A percentile compares a stretch with the other conserved stretches of the same genome.
Conservation (phyloP, 2,888 invertebrate genomes). For the Apocheima hispidaria region DNA sequence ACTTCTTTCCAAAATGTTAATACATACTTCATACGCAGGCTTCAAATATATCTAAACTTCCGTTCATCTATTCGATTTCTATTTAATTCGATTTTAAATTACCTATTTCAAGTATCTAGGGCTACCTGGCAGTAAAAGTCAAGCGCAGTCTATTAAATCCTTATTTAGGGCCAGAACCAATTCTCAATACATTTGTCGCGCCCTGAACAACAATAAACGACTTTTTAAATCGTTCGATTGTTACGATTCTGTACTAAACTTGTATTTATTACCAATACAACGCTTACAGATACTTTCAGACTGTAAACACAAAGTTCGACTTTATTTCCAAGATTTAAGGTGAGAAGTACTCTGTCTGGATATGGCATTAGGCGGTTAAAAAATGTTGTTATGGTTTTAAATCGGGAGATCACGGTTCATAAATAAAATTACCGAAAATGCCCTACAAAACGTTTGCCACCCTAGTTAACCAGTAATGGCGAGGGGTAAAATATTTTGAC, state of each 20-base stretch:
- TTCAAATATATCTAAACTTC: constrained; percentile 32
- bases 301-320: constrained; percentile 3
- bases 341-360: constrained; percentile 2
- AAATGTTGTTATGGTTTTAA: constrained; percentile 59
- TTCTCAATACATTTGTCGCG: constrained; percentile 72
- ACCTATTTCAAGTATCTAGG: constrained; percentile 24
- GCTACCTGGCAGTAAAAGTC: constrained; percentile 45
- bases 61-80: constrained; percentile 25
- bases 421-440: constrained; percentile 80
- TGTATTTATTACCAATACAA: constrained; percentile 65
- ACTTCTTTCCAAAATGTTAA: not conserved
- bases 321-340: constrained; percentile 7
- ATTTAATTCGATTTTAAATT: constrained; percentile 36
- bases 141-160: constrained; percentile 62
- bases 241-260: constrained; percentile 70
- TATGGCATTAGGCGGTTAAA: constrained; percentile 44
- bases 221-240: constrained; percentile 69
- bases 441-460: constrained; percentile 68
- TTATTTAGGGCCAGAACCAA: constrained; percentile 74
- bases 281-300: constrained; percentile 13
- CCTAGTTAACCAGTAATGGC: constrained; percentile 75
- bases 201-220: constrained; percentile 63
- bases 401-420: constrained; percentile 75
- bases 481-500: constrained; percentile 81
- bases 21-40: not conserved